These are phyloP conservation scores for Campaea margaritaria DNA, from an alignment of 2,888 invertebrate genomes.

Conservation along the genomic window DNA sequence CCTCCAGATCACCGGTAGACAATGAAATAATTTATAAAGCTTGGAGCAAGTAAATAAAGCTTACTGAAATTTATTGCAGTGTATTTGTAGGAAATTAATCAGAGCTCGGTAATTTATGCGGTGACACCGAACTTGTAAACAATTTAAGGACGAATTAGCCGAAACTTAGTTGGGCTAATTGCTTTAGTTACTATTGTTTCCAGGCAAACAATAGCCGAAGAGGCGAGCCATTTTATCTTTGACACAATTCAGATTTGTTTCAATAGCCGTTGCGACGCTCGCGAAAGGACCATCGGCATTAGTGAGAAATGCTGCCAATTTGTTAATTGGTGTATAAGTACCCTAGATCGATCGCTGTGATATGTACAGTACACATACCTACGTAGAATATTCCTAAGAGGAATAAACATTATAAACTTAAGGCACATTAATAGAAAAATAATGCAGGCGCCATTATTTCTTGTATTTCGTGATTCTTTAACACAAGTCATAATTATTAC, in stretches of 20 bases:
- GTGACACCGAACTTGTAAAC: conserved; percentile 43
- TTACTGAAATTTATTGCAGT: conserved; percentile 25
- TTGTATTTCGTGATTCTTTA: no score
- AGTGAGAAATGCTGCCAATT: no score
- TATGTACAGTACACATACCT: no score
- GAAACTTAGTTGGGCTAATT: conserved; percentile 47
- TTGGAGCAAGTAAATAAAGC: conserved; percentile 20
- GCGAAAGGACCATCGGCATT: no score
- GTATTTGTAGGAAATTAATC: conserved; percentile 34
- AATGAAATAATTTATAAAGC: conserved; percentile 14
- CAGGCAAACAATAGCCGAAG: conserved; percentile 36
- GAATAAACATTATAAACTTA: no score
- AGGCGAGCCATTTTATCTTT: conserved; percentile 14
- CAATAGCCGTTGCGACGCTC: not conserved
- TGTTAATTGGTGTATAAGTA: no score
- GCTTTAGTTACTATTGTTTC: conserved; percentile 48
- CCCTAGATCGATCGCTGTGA: no score
- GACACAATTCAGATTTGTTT: not conserved
- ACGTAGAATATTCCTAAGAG: no score
- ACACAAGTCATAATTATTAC: no score
- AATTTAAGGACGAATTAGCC: conserved; percentile 45
- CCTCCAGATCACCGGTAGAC: conserved; percentile 10
- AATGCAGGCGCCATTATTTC: no score
- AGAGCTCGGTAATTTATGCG: conserved; percentile 37
- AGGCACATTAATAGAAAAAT: no score